Percentiles rank a stretch among this genome's conserved stretches.
These are phyloP conservation scores for Labeo rohita DNA, from an alignment of 2,113 vertebrate species.

Conservation along the genomic window DNA sequence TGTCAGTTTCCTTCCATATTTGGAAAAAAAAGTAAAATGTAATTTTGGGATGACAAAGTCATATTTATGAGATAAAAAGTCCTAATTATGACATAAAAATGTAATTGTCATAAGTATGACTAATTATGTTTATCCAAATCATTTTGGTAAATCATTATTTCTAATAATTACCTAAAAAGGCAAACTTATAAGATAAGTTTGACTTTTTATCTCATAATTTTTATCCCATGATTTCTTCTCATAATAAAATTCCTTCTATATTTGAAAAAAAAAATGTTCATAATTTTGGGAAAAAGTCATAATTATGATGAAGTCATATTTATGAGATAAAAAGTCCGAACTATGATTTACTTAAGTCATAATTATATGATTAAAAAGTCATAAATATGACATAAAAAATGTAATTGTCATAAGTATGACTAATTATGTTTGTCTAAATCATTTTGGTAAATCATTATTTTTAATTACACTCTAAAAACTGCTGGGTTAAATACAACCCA, in stretches of 20 bases:
- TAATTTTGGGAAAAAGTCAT: too few species aligned
- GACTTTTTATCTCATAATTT: background rate
- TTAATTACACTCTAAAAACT: too few species aligned
- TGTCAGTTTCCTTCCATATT: background rate
- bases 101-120: background rate
- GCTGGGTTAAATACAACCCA: too few species aligned
- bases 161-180: background rate
- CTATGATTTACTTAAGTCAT: background rate
- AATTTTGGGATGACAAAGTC: background rate
- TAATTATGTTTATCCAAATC: background rate
- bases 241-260: too few species aligned
- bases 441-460: too few species aligned
- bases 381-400: too few species aligned
- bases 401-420: background rate
- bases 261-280: too few species aligned
- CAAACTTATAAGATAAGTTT: too few species aligned
- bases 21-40: background rate
- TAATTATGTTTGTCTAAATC: background rate
- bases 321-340: too few species aligned
- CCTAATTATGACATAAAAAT: background rate
- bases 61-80: background rate
- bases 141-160: background rate
- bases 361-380: background rate
- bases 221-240: too few species aligned
- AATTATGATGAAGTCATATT: too few species aligned